Conservation (phyloP, 2,113 vertebrate genomes). For the Equus przewalskii region DNA sequence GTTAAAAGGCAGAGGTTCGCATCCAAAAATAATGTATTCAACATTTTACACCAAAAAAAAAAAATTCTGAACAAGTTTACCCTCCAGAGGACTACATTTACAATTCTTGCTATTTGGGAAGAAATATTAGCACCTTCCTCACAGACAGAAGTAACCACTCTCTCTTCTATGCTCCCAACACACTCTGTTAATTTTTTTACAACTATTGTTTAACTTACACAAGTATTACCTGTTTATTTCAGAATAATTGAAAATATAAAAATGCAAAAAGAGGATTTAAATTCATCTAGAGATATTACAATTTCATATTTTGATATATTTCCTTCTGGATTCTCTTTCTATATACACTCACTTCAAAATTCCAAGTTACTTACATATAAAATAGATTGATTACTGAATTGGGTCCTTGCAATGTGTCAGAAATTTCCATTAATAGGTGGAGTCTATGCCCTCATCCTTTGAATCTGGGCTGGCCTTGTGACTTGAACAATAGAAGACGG, state of each 20-base stretch:
- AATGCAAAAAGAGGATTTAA: conserved; percentile 25
- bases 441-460: neutral
- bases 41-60: neutral
- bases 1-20: conserved; percentile 9
- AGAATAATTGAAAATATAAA: conserved; percentile 25
- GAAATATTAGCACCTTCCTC: conserved; percentile 25
- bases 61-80: neutral
- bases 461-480: neutral
- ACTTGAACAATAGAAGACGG: neutral
- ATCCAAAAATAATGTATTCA: neutral
- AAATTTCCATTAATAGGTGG: neutral
- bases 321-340: conserved; percentile 16
- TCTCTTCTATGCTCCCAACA: neutral
- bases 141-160: neutral
- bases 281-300: neutral
- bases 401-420: neutral
- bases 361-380: neutral
- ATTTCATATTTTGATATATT: conserved; percentile 30
- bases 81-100: neutral
- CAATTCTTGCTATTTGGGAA: neutral
- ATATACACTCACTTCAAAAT: conserved; percentile 6
- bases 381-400: neutral
- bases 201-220: conserved; percentile 31
- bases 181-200: neutral
- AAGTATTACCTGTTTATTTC: neutral